Conservation (phyloP, 2,113 vertebrate species). For the Brevimyrus niger region DNA sequence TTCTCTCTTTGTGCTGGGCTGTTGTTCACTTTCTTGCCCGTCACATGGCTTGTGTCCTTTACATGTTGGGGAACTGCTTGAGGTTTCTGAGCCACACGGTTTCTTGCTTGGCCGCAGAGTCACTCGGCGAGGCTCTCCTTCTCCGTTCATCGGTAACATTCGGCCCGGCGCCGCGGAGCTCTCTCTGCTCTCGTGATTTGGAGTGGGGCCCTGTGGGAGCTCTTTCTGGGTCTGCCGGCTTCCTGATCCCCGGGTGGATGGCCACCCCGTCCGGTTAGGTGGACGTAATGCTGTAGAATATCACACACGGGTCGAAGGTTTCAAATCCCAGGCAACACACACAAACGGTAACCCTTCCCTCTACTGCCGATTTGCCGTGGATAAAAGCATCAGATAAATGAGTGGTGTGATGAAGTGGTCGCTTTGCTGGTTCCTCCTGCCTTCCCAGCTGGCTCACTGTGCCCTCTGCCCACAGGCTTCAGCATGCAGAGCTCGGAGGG, state of each 20-base stretch:
- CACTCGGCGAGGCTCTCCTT: background rate
- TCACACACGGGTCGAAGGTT: background rate
- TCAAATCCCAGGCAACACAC: background rate
- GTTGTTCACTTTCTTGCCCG: background rate
- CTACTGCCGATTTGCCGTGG: background rate
- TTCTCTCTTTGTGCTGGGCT: conserved; percentile 20
- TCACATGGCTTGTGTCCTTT: background rate
- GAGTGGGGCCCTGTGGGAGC: background rate
- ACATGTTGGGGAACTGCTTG: background rate
- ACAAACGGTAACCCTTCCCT: background rate
- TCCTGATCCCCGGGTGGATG: background rate
- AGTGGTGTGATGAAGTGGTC: background rate
- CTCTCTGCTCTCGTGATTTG: background rate
- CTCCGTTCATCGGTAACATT: background rate
- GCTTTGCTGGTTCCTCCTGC: background rate
- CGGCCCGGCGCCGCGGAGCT: background rate
- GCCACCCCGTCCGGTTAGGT: background rate
- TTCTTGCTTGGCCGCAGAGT: background rate
- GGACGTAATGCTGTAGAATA: background rate
- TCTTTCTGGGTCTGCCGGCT: background rate
- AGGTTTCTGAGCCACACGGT: background rate
- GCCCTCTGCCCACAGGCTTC: conserved; percentile 39
- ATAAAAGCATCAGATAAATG: background rate
- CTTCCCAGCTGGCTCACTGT: background rate
- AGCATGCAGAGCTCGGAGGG: conserved; percentile 92